These are phyloP conservation scores for Pygocentrus nattereri DNA, from an alignment of 2,797 vertebrate species.

Conservation along the genomic window DNA sequence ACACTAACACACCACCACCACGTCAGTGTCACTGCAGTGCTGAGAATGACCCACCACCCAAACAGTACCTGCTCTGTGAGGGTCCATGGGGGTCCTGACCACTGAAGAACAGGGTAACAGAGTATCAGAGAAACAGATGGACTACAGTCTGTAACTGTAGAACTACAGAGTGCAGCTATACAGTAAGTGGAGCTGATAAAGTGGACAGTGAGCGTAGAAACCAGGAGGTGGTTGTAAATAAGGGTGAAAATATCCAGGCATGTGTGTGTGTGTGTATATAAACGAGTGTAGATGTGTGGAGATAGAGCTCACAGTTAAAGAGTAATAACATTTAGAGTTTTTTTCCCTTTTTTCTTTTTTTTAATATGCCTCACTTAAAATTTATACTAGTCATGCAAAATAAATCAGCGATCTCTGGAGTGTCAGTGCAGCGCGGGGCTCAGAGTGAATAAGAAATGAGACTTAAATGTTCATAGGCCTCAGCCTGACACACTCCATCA, in stretches of 20 bases:
- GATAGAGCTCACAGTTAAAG: conserved; percentile 49
- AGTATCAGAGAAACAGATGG: no score
- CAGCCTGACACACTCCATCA: conserved; percentile 80
- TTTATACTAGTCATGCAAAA: conserved; percentile 86
- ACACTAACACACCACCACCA: no score
- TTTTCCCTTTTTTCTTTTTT: conserved; percentile 47
- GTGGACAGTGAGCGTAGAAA: no score
- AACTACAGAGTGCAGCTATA: no score
- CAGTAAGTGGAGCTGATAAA: no score
- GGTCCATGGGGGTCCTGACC: no score
- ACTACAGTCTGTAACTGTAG: no score
- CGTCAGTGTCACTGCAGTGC: no score
- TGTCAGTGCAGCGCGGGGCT: conserved; percentile 65
- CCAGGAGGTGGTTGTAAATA: no score
- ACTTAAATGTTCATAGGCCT: conserved; percentile 81
- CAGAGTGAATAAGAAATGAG: conserved; percentile 81
- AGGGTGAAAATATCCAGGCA: background rate
- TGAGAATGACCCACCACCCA: no score
- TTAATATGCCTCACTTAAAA: conserved; percentile 83
- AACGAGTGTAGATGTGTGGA: background rate
- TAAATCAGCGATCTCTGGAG: conserved; percentile 80
- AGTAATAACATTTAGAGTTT: conserved; percentile 74
- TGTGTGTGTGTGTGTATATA: background rate
- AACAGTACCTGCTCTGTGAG: no score
- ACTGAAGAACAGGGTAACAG: no score